A percentile compares a stretch with the other conserved stretches of the same genome.
Conservation (phyloP, 2,797 vertebrate species). For the Brotula barbata region DNA sequence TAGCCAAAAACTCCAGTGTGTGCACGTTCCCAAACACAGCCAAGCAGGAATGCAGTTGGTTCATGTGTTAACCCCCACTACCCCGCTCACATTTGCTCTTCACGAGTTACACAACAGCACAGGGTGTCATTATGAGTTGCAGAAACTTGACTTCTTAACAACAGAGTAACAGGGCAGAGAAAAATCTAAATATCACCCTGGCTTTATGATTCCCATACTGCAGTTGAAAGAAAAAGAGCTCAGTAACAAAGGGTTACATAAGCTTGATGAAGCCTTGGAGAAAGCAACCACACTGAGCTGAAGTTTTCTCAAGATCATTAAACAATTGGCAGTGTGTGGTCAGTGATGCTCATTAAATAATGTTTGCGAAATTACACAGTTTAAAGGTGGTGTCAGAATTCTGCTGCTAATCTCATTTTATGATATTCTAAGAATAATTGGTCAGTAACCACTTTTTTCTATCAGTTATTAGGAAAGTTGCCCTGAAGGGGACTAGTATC, state of each 20-base stretch:
- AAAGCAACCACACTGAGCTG: slow-evolving; percentile 14
- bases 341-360: background rate
- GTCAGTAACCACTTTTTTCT: slow-evolving; percentile 35
- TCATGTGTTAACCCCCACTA: slow-evolving; percentile 23
- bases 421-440: background rate
- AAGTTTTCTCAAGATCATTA: slow-evolving; percentile 14
- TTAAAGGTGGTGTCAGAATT: background rate
- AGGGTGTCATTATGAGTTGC: slow-evolving; percentile 30
- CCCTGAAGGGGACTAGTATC: no score
- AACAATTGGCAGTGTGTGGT: slow-evolving; percentile 17
- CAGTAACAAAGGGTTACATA: slow-evolving; percentile 51
- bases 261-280: slow-evolving; percentile 22
- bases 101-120: slow-evolving; percentile 69
- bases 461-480: no score
- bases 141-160: slow-evolving; percentile 42
- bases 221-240: slow-evolving; percentile 44
- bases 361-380: background rate
- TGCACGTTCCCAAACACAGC: slow-evolving; percentile 30
- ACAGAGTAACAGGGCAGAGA: slow-evolving; percentile 27
- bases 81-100: slow-evolving; percentile 54
- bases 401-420: slow-evolving; percentile 2
- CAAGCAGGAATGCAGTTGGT: slow-evolving; percentile 15
- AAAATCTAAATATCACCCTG: slow-evolving; percentile 35
- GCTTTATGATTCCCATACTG: slow-evolving; percentile 30
- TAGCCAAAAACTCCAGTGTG: background rate